A percentile compares a stretch with the other conserved stretches of the same genome.
Evolutionary conservation across 2,113 vertebrate genomes (phyloP).

Genomic region (Cryptotis parvus): DNA sequence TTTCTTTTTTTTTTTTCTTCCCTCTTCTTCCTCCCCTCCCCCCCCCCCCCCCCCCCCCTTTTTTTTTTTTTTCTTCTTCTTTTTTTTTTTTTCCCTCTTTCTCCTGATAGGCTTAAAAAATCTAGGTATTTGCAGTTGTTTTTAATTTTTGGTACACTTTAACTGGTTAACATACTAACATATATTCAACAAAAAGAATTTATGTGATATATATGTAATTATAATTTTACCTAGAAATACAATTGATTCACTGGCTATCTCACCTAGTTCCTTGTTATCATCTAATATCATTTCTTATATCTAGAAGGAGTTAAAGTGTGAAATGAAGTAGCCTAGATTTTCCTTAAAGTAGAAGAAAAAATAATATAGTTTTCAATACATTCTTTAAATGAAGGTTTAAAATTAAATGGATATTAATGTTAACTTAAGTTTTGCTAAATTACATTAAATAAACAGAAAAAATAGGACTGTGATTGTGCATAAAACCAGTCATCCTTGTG

Average conservation of each 20-base stretch:
- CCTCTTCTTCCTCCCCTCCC: too few species aligned
- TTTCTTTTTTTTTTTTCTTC: too few species aligned
- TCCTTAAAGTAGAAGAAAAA: constrained; percentile 42
- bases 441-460: neutral
- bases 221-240: too few species aligned
- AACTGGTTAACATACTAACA: neutral
- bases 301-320: neutral
- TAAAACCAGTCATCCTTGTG: neutral
- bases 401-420: too few species aligned
- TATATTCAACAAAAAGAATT: neutral
- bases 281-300: neutral
- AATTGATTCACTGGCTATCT: neutral
- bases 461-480: neutral
- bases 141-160: too few species aligned
- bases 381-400: neutral
- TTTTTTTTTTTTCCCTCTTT: too few species aligned
- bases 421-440: constrained; percentile 53
- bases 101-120: too few species aligned
- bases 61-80: too few species aligned
- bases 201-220: too few species aligned
- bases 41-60: too few species aligned
- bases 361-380: neutral
- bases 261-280: neutral
- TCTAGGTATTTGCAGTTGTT: too few species aligned
- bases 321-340: neutral